Percentiles rank a stretch among this genome's conserved stretches.
Evolutionary conservation across 2,888 invertebrate species (phyloP).

Genomic region (Enchytraeus crypticus): DNA sequence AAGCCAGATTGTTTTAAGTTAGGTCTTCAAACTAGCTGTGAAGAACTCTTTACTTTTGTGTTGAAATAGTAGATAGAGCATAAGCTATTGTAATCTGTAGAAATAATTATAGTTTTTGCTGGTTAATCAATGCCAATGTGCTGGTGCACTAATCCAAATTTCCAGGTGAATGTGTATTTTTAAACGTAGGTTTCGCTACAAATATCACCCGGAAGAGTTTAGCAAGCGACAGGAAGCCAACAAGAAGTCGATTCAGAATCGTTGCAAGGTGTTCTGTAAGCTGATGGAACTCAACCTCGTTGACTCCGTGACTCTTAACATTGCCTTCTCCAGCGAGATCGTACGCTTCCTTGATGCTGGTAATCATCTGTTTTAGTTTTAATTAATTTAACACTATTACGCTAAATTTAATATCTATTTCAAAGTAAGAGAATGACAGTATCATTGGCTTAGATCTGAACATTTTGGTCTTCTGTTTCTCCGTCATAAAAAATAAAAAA

Average conservation of each 20-base stretch:
- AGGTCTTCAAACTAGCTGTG: too few relatives aligned
- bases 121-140: too few relatives aligned
- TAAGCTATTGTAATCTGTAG: too few relatives aligned
- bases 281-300: slow-evolving; percentile 62
- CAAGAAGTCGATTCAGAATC: slow-evolving; percentile 61
- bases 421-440: not conserved
- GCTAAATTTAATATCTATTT: not conserved
- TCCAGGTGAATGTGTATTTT: too few relatives aligned
- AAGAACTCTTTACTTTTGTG: too few relatives aligned
- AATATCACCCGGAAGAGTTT: slow-evolving; percentile 96
- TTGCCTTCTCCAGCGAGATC: slow-evolving; percentile 65
- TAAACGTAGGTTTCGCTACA: slow-evolving; percentile 99
- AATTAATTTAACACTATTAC: not conserved
- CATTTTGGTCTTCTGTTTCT: too few relatives aligned
- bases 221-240: slow-evolving; percentile 81
- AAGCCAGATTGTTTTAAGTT: too few relatives aligned
- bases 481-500: too few relatives aligned
- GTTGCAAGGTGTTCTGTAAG: slow-evolving; percentile 79
- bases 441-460: too few relatives aligned
- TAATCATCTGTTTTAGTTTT: slow-evolving; percentile 29
- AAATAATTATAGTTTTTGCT: too few relatives aligned
- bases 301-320: slow-evolving; percentile 72
- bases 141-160: too few relatives aligned
- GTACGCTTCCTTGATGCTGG: slow-evolving; percentile 79
- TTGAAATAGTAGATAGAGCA: too few relatives aligned